Evolutionary conservation across 2,888 invertebrate species (phyloP), one percentile per base, ranked within the genome.

Genomic region (Acrocyrtus sp.): DNA sequence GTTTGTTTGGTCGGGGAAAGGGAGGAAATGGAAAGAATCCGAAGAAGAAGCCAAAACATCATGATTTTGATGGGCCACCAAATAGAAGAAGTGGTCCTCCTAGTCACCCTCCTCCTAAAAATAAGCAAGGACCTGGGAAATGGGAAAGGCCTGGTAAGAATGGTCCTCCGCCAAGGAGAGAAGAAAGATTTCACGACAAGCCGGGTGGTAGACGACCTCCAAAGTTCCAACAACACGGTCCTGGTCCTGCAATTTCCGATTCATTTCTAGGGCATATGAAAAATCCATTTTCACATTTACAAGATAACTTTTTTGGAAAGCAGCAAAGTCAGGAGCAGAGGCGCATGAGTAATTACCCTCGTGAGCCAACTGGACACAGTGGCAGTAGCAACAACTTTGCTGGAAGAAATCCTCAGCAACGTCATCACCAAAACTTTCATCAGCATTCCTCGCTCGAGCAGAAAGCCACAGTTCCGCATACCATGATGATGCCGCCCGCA

Each of bases 1-100:
- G 47, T 17, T 43, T 65, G 27, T 67, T 73, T 50, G 48, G 56
- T 27, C 29, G 69, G 5, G 70, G 70, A 15, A 90, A 82, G 88
- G 86, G 54, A 89, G 81, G 90, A 87, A 82, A 86, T 34, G 85
- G 85, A 81, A 82, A 29, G 83, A 57, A 48, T 26, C 69, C 47
- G 57, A 72, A 57, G 43, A 72, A 48, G 57, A 48, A 24, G 45
- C 53, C 54, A 66, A 77, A 73, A 41, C 54, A 56, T 47, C 60
- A 53, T 17, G 57, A 45, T 5, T 29, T 45, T 24, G 45, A 61
- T 24, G 72, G 72, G 39, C 57, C 48, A 19, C 66, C 61, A 54
- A 51, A 51, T 0, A 6, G 5, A 3, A 34, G 53, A 27, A 27
- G 34, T n/a, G 12, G 6, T 5, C 54, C 48, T 39, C 21, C 17